A percentile compares a stretch with the other conserved stretches of the same genome.
These are phyloP conservation scores for Hirtodrosophila alboralis DNA, from an alignment of 2,888 invertebrate genomes.

Conservation along the genomic window DNA sequence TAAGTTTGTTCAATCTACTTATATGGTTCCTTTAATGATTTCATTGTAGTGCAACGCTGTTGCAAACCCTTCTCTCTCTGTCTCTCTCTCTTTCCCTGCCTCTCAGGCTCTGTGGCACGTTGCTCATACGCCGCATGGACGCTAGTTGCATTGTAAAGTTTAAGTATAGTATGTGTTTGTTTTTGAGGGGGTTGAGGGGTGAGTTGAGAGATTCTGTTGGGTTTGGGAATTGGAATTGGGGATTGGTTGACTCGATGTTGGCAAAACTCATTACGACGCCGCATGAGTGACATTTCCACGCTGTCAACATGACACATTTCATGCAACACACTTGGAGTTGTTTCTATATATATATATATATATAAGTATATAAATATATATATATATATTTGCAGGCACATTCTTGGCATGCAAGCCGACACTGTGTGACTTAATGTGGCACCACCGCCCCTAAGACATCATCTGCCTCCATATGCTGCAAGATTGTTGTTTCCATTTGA, in stretches of 20 bases:
- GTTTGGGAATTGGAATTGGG: background rate
- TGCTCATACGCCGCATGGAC: slow-evolving; percentile 54
- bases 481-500: slow-evolving; percentile 64
- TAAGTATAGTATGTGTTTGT: slow-evolving; percentile 1
- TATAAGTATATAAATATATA: slow-evolving; percentile 22
- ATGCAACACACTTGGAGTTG: slow-evolving; percentile 40
- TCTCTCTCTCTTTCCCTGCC: background rate
- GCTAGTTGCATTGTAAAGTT: slow-evolving; percentile 47
- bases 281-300: slow-evolving; percentile 80
- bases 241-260: slow-evolving; percentile 56
- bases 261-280: slow-evolving; percentile 76
- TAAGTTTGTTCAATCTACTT: slow-evolving; percentile 5
- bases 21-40: slow-evolving; percentile 9
- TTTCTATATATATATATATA: no score
- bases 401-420: slow-evolving; percentile 59
- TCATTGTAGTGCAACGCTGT: slow-evolving; percentile 18
- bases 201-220: no score
- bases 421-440: slow-evolving; percentile 59
- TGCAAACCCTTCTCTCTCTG: slow-evolving; percentile 9
- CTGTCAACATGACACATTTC: slow-evolving; percentile 79
- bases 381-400: slow-evolving; percentile 50
- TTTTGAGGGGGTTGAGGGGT: slow-evolving; percentile 1
- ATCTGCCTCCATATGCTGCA: slow-evolving; percentile 56
- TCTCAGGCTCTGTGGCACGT: slow-evolving; percentile 12
- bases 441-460: slow-evolving; percentile 12